These are phyloP conservation scores for Muschampia plurimacula DNA, from an alignment of 2,888 invertebrate species.

Conservation along the genomic window DNA sequence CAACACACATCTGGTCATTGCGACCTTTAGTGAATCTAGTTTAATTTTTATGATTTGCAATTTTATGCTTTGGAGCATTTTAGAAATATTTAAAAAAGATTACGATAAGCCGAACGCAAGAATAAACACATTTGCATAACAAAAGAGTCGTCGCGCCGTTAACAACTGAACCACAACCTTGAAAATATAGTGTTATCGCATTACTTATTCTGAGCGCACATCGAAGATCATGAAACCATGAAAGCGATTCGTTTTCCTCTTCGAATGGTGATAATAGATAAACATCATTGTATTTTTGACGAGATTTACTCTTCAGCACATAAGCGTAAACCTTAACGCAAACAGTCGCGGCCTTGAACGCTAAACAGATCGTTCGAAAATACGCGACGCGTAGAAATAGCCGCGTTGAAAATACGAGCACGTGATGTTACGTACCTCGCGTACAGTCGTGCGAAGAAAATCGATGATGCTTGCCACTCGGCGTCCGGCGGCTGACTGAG, in stretches of 20 bases:
- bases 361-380: conserved; percentile 79
- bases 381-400: conserved; percentile 81
- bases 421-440: conserved; percentile 83
- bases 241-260: conserved; percentile 72
- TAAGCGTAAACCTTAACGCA: conserved; percentile 70
- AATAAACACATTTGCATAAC: conserved; percentile 46
- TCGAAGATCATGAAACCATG: conserved; percentile 64
- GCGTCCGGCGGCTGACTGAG: conserved; percentile 85
- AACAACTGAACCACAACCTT: conserved; percentile 56
- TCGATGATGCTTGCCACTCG: conserved; percentile 84
- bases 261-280: conserved; percentile 57
- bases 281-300: conserved; percentile 48
- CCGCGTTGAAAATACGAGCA: conserved; percentile 80
- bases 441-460: conserved; percentile 78
- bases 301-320: conserved; percentile 63
- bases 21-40: conserved; percentile 28
- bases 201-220: conserved; percentile 66
- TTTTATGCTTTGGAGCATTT: not conserved
- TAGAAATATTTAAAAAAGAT: not conserved
- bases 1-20: conserved; percentile 52
- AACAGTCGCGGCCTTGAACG: conserved; percentile 83
- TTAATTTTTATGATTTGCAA: not conserved
- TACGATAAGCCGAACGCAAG: not conserved
- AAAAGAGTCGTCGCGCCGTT: conserved; percentile 46
- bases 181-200: conserved; percentile 61